phyloP scores from a whole-genome alignment of 2,888 invertebrate genomes.

The Apodemia zela region DNA sequence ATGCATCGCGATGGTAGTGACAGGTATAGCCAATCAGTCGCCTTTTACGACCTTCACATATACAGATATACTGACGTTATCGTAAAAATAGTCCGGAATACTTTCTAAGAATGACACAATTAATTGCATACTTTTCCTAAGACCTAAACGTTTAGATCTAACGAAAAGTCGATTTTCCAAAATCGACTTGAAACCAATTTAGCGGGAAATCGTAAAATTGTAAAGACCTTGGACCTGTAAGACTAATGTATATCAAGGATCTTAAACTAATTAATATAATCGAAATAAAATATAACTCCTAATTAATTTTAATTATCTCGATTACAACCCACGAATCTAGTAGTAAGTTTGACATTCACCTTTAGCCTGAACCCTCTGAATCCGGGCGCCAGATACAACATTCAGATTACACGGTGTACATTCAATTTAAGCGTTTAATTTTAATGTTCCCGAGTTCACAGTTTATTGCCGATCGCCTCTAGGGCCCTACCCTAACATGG shows the following conservation, averaged over 20 bases:
- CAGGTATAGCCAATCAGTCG: too few relatives aligned
- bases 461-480: conserved; percentile 11
- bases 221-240: too few relatives aligned
- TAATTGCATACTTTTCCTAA: too few relatives aligned
- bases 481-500: conserved; percentile 11
- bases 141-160: too few relatives aligned
- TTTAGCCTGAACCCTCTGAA: not conserved
- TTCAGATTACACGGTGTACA: conserved; percentile 9
- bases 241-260: not conserved
- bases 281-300: not conserved
- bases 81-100: too few relatives aligned
- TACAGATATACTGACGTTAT: too few relatives aligned
- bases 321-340: conserved; percentile 11
- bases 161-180: too few relatives aligned
- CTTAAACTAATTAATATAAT: not conserved
- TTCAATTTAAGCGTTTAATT: conserved; percentile 14
- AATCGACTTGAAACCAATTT: too few relatives aligned
- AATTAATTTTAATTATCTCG: conserved; percentile 5
- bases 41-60: too few relatives aligned
- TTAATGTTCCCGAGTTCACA: conserved; percentile 15
- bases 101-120: too few relatives aligned
- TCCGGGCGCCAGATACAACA: conserved; percentile 9
- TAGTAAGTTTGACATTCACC: conserved; percentile 10
- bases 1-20: too few relatives aligned
- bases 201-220: too few relatives aligned